Base-by-base conservation (phyloP, 1,140 invertebrate species). In the Drosophila cardini region DNA sequence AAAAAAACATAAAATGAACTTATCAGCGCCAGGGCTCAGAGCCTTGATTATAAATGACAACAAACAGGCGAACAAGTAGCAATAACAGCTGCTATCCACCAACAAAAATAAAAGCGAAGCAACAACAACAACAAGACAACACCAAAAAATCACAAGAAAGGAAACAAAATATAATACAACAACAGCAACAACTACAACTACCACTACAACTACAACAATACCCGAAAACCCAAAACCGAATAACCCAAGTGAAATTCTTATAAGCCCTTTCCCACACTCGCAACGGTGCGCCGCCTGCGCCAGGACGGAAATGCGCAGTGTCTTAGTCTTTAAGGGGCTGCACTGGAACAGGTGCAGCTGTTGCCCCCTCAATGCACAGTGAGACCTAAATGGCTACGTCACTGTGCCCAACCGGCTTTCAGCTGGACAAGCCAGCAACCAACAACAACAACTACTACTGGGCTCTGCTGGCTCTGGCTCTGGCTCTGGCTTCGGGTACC, bases 181-280 rank as follows among this genome's bases (percentile, higher is more conserved):
- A 55, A 42, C 21, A 26, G 5, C 21, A 72, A 45, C 61, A 72
- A 46, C 71, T 68, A 60, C 56, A 79, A 62, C 65, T 63, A 10
- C 42, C 45, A 16, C 30, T 61, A 58, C 36, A 72, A 61, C 61
- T 75, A 84, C 67, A 78, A 75, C 63, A 86, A 63, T 72, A 48
- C 64, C 81, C 77, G 38, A 76, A 72, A 72, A 67, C 74, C 45
- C 61, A 76, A 84, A 70, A 81, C 53, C 78, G 79, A 75, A 81
- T 80, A 86, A 84, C 38, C 85, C 85, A 80, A 90, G 84, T 89
- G 84, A 89, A 89, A 89, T 89, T 89, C 84, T 89, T 89, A 89
- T 89, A 89, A 89, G 84, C 84, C 84, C 84, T 89, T 89, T 89
- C 84, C 84, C 84, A 89, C 84, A 89, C 84, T 89, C 78, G 75